Percentiles rank a stretch among this genome's conserved stretches.
Conservation (phyloP, 2,888 invertebrate genomes). For the Lasioglossum leucozonium region DNA sequence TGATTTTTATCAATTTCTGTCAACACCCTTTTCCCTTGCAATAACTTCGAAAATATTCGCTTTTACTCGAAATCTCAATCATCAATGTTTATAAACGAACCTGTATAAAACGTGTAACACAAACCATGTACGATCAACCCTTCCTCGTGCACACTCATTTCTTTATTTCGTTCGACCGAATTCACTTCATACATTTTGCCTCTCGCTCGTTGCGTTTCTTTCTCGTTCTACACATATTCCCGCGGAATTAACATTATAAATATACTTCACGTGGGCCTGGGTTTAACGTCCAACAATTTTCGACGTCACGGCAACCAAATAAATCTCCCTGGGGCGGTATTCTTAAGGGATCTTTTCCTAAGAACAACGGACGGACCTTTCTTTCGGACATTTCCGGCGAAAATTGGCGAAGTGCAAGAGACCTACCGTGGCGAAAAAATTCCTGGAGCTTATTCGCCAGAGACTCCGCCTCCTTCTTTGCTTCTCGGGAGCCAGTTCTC, state of each 20-base stretch:
- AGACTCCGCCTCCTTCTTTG: background rate
- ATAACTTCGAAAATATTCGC: background rate
- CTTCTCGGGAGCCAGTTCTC: background rate
- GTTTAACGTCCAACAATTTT: background rate
- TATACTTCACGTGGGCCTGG: background rate
- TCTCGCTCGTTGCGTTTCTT: no score
- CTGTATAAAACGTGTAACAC: no score
- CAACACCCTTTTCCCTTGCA: background rate
- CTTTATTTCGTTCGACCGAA: no score
- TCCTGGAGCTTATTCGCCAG: background rate
- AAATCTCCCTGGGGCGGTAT: background rate
- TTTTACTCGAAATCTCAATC: background rate
- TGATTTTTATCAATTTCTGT: background rate
- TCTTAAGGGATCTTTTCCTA: background rate
- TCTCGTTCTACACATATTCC: no score
- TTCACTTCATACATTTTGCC: no score
- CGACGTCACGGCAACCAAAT: background rate
- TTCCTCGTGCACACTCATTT: no score
- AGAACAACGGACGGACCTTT: background rate
- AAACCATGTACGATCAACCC: no score
- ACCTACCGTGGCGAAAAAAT: constrained; percentile 2
- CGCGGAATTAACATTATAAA: background rate
- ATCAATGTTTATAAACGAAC: no score
- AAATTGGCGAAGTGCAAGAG: background rate
- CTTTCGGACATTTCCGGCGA: background rate